phyloP scores from a whole-genome alignment of 2,888 invertebrate genomes.

The Nyleta sp. region DNA sequence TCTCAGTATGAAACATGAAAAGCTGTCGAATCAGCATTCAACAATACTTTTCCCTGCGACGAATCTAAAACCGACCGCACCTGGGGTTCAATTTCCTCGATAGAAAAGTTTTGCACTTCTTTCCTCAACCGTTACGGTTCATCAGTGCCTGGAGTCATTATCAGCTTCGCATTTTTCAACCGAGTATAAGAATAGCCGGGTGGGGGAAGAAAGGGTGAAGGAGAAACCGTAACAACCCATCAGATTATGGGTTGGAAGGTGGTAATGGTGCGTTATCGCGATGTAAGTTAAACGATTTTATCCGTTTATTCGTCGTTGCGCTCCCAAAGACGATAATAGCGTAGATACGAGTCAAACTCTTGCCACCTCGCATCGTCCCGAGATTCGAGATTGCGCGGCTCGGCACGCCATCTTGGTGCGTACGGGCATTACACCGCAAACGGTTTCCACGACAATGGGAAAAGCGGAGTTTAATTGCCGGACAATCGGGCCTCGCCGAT shows the following conservation, averaged over 20 bases:
- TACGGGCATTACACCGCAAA: too few relatives aligned
- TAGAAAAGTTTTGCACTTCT: too few relatives aligned
- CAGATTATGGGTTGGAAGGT: slow-evolving; percentile 72
- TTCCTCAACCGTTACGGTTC: too few relatives aligned
- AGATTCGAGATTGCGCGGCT: slow-evolving; percentile 75
- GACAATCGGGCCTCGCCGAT: slow-evolving; percentile 19
- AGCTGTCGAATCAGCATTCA: too few relatives aligned
- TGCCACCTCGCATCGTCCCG: slow-evolving; percentile 62
- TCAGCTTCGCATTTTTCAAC: slow-evolving; percentile 44
- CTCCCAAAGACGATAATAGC: slow-evolving; percentile 74
- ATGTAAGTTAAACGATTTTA: slow-evolving; percentile 76
- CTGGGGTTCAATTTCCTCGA: too few relatives aligned
- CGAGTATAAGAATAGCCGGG: neutral
- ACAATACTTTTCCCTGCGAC: too few relatives aligned
- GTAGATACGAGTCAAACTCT: slow-evolving; percentile 68
- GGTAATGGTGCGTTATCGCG: slow-evolving; percentile 73
- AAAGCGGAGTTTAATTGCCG: slow-evolving; percentile 41
- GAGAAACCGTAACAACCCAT: slow-evolving; percentile 65
- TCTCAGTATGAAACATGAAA: too few relatives aligned
- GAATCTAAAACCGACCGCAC: too few relatives aligned
- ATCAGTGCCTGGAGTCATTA: too few relatives aligned
- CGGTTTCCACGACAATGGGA: slow-evolving; percentile 45
- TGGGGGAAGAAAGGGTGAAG: slow-evolving; percentile 22
- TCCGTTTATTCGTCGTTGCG: slow-evolving; percentile 74
- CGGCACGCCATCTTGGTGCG: slow-evolving; percentile 66